phyloP scores from a whole-genome alignment of 1,140 invertebrate genomes.

The Nasonia longicornis region DNA sequence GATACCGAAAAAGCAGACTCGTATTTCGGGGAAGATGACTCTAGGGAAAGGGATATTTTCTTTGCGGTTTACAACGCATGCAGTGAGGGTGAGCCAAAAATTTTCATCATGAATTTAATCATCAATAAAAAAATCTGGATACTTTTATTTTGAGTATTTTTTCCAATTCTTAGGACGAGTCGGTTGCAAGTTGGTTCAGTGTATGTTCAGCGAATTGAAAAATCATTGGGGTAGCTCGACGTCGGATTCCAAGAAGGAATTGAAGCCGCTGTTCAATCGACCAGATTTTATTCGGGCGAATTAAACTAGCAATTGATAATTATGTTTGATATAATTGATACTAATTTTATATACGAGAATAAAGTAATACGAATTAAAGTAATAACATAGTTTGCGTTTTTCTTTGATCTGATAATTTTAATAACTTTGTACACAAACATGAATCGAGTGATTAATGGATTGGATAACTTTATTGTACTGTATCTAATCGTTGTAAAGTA shows the following conservation, averaged over 20 bases:
- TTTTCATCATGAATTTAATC: not conserved
- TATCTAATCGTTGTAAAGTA: too few species aligned
- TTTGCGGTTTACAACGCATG: not conserved
- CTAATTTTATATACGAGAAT: too few species aligned
- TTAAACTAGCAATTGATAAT: not conserved
- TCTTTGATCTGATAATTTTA: too few species aligned
- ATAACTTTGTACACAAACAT: too few species aligned
- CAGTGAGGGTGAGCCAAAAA: not conserved
- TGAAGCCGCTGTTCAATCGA: not conserved
- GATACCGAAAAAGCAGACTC: not conserved
- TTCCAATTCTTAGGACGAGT: not conserved
- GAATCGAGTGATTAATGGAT: too few species aligned
- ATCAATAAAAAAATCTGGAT: not conserved
- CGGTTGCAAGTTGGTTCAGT: not conserved
- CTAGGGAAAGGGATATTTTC: not conserved
- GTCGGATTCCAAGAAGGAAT: not conserved
- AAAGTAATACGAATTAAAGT: too few species aligned
- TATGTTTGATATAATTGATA: not conserved
- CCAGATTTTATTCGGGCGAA: not conserved
- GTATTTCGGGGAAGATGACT: not conserved
- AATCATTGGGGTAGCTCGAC: not conserved
- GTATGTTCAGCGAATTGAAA: slow-evolving; percentile 7
- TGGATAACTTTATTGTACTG: too few species aligned
- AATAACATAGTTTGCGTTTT: too few species aligned
- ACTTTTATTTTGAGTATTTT: not conserved